A percentile compares a stretch with the other conserved stretches of the same genome.
Conservation (phyloP, 2,888 invertebrate species). For the Hybos culiciformis region DNA sequence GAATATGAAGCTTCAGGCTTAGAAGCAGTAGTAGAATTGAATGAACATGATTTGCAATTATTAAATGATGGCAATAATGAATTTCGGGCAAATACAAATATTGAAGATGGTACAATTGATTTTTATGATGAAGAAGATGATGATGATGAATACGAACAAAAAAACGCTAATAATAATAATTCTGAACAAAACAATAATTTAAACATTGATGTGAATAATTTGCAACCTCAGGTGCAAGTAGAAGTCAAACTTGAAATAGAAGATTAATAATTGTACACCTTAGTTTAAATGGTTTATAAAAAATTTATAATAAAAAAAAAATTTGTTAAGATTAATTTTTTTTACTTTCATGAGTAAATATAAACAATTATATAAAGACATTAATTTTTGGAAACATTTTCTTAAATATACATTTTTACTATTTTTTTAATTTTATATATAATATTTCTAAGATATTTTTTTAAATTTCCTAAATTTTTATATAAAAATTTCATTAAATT, state of each 20-base stretch:
- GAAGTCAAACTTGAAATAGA: no score
- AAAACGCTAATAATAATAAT: slow-evolving; percentile 16
- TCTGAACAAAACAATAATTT: slow-evolving; percentile 8
- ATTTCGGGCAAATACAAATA: background rate
- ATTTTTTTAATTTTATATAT: no score
- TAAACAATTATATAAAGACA: no score
- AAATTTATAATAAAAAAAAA: background rate
- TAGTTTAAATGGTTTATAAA: no score
- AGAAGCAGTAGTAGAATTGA: background rate
- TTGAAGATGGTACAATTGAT: slow-evolving; percentile 16
- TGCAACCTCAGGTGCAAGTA: no score
- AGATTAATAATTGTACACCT: no score
- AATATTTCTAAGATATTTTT: background rate
- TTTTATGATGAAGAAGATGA: slow-evolving; percentile 16
- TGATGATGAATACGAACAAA: slow-evolving; percentile 13
- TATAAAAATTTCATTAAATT: background rate
- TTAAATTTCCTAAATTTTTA: background rate
- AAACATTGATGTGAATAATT: background rate
- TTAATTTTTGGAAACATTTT: no score
- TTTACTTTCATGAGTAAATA: background rate
- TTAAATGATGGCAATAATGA: background rate
- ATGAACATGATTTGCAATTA: no score
- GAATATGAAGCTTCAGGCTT: background rate
- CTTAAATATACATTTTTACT: no score
- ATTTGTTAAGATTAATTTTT: background rate